Percentiles rank a stretch among this genome's conserved stretches.
Conservation (phyloP, 2,113 vertebrate species). For the Orycteropus afer region DNA sequence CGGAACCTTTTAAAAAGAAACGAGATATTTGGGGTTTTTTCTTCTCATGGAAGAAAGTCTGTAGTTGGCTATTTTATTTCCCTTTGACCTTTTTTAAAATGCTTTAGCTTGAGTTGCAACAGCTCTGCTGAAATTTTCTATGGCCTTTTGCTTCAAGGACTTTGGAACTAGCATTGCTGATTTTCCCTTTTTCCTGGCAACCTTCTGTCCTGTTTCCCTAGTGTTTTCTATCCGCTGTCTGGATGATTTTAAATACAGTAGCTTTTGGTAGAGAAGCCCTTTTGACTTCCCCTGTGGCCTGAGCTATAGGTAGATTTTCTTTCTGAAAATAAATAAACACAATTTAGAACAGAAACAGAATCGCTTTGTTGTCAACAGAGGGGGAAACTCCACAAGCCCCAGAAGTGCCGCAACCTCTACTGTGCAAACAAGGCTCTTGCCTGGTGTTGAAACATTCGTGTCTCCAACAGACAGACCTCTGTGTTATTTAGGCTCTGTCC, state of each 20-base stretch:
- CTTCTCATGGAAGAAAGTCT: not conserved
- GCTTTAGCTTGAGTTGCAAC: constrained; percentile 18
- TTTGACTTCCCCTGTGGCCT: constrained; percentile 23
- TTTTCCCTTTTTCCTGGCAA: constrained; percentile 64
- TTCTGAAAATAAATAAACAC: constrained; percentile 65
- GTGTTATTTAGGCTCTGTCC: not conserved
- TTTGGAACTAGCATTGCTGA: constrained; percentile 68
- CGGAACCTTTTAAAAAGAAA: constrained; percentile 3
- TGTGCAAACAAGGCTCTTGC: constrained; percentile 13
- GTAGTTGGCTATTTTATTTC: not conserved
- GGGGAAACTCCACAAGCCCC: not conserved
- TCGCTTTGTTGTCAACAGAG: not conserved
- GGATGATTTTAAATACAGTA: constrained; percentile 49
- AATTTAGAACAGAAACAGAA: constrained; percentile 38
- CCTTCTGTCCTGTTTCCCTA: constrained; percentile 31
- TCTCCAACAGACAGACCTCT: constrained; percentile 47
- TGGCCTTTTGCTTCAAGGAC: constrained; percentile 56
- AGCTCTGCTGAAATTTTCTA: constrained; percentile 47
- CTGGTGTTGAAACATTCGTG: not conserved
- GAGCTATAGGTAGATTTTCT: constrained; percentile 62
- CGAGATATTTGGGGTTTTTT: not conserved
- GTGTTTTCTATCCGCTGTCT: constrained; percentile 18
- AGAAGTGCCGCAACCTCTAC: not conserved
- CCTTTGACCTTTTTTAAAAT: constrained; percentile 30
- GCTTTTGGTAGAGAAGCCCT: not conserved